Conservation (phyloP, 2,797 vertebrate species). For the Rhabdomys pumilio region DNA sequence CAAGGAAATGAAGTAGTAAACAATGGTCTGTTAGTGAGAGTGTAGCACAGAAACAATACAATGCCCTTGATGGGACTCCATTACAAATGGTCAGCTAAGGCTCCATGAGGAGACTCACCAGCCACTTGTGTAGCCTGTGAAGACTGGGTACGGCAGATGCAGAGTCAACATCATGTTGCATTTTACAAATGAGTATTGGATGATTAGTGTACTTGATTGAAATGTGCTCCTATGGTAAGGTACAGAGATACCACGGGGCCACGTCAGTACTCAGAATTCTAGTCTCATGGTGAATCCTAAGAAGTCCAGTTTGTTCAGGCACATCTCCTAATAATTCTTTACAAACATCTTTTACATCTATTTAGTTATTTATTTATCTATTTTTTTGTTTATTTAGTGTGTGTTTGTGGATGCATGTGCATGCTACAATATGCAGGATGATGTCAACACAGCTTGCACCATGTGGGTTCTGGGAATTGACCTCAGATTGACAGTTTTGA, state of each 20-base stretch:
- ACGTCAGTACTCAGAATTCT: constrained; percentile 45
- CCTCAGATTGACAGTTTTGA: neutral
- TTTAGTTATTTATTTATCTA: neutral
- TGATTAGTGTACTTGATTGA: constrained; percentile 75
- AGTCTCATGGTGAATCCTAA: neutral
- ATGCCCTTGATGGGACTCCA: constrained; percentile 52
- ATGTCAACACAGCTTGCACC: neutral
- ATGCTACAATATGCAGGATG: neutral
- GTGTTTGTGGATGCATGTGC: neutral
- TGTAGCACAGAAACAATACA: neutral
- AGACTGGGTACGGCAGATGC: constrained; percentile 72
- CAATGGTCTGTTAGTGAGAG: neutral
- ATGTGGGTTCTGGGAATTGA: neutral
- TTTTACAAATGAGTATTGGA: constrained; percentile 75
- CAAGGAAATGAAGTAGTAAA: neutral
- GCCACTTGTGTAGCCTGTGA: constrained; percentile 26
- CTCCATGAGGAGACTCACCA: neutral
- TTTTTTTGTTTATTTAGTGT: neutral
- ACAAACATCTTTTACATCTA: neutral
- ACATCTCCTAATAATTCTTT: neutral
- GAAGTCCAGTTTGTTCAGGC: neutral
- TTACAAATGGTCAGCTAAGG: constrained; percentile 60
- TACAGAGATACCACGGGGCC: constrained; percentile 45
- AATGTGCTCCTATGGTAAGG: constrained; percentile 11
- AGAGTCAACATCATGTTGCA: constrained; percentile 67